Evolutionary conservation across 2,797 vertebrate species (phyloP).

Genomic region (Hoplostethus atlanticus): DNA sequence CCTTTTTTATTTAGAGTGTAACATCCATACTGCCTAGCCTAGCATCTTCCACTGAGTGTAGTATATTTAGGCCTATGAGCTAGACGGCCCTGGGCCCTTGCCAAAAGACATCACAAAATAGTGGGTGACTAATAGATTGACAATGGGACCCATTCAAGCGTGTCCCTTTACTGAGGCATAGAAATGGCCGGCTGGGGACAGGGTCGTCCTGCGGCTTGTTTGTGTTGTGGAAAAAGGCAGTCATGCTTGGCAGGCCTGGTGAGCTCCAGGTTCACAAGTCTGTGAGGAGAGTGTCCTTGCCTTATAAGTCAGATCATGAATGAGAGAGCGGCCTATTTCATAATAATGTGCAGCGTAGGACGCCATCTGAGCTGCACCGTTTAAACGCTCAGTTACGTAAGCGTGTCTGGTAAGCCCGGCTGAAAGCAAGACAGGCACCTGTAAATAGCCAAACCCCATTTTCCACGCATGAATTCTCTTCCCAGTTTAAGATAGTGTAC

Average conservation of each 20-base stretch:
- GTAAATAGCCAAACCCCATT: conserved; percentile 36
- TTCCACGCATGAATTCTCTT: not conserved
- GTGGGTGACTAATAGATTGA: conserved; percentile 83
- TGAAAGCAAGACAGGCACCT: conserved; percentile 46
- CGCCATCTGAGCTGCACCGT: conserved; percentile 53
- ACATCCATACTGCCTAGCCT: conserved; percentile 31
- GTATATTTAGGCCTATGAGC: conserved; percentile 80
- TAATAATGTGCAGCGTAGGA: conserved; percentile 60
- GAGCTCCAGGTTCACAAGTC: conserved; percentile 62
- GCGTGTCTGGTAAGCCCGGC: conserved; percentile 37
- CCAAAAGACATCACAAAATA: conserved; percentile 79
- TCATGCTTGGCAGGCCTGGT: conserved; percentile 72
- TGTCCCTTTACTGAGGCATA: conserved; percentile 66
- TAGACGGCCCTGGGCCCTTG: conserved; percentile 66
- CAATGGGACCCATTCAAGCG: conserved; percentile 81
- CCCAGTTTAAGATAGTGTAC: not conserved
- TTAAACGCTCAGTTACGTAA: conserved; percentile 47
- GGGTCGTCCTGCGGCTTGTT: conserved; percentile 73
- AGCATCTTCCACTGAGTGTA: conserved; percentile 45
- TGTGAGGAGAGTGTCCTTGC: conserved; percentile 68
- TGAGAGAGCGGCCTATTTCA: conserved; percentile 70
- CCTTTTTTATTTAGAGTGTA: conserved; percentile 57
- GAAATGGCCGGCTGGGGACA: conserved; percentile 60
- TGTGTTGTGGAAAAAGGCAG: conserved; percentile 82
- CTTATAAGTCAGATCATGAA: conserved; percentile 80